Evolutionary conservation across 2,888 invertebrate genomes (phyloP).

Genomic region (Spatulosminthurus flaviceps): DNA sequence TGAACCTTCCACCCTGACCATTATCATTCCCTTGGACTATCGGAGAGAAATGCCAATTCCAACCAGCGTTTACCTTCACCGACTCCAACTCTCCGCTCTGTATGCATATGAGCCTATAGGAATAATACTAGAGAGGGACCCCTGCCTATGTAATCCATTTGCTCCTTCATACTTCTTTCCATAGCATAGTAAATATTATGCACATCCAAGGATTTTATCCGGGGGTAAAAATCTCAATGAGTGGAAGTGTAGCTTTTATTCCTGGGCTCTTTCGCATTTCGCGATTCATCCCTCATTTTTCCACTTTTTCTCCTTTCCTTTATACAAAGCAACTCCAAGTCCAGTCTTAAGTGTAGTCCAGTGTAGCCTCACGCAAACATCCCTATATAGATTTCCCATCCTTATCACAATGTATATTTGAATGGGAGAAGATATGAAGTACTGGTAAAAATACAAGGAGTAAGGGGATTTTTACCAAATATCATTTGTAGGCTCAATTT

Average conservation of each 20-base stretch:
- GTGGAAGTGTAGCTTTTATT: slow-evolving; percentile 22
- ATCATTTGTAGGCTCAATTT: slow-evolving; percentile 41
- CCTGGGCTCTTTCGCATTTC: slow-evolving; percentile 43
- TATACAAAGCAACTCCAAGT: no score
- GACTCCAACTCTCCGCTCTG: background rate
- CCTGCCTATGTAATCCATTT: no score
- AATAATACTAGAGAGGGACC: no score
- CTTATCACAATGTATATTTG: slow-evolving; percentile 24
- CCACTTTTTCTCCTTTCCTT: no score
- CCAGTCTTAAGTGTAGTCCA: no score
- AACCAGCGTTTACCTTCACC: background rate
- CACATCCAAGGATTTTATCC: no score
- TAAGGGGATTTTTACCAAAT: slow-evolving; percentile 32
- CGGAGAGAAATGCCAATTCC: slow-evolving; percentile 37
- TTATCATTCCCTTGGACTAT: slow-evolving; percentile 27
- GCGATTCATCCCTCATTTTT: slow-evolving; percentile 47
- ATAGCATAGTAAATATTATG: no score
- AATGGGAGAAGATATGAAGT: slow-evolving; percentile 20
- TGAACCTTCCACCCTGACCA: slow-evolving; percentile 11
- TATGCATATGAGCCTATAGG: no score
- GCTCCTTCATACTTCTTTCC: no score
- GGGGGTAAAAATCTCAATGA: no score
- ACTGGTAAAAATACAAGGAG: slow-evolving; percentile 24
- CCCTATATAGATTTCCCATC: background rate
- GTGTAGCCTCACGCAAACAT: no score